These are phyloP conservation scores for Ancistrus triradiatus DNA, from an alignment of 2,113 vertebrate genomes.

Conservation along the genomic window DNA sequence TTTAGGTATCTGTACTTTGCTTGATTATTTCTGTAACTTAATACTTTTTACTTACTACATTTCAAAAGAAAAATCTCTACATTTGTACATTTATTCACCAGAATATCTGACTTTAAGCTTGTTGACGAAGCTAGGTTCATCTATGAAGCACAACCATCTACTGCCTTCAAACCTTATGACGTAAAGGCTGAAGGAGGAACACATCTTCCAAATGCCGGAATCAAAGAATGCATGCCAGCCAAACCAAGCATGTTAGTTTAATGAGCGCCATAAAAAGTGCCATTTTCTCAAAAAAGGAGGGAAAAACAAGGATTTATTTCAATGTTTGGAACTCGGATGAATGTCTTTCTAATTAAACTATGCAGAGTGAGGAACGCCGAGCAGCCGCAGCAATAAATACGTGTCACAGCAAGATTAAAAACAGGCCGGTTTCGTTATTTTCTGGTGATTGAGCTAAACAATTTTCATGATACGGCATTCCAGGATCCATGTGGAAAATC, in stretches of 20 bases:
- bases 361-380: background rate
- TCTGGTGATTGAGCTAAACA: constrained; percentile 33
- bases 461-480: constrained; percentile 23
- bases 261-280: constrained; percentile 25
- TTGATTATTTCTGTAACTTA: no score
- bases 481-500: constrained; percentile 24
- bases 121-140: no score
- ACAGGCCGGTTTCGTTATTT: constrained; percentile 26
- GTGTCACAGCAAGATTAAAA: constrained; percentile 19
- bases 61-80: no score
- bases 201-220: background rate
- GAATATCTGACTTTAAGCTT: no score
- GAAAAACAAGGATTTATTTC: constrained; percentile 4
- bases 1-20: no score
- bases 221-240: no score
- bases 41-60: no score
- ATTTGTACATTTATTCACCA: no score
- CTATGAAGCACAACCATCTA: no score
- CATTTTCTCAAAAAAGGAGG: constrained; percentile 21
- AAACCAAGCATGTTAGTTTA: constrained; percentile 18
- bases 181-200: background rate
- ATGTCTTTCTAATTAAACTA: constrained; percentile 39
- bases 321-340: constrained; percentile 17
- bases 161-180: no score
- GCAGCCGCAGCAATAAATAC: constrained; percentile 11